Evolutionary conservation across 2,113 vertebrate genomes (phyloP).

Genomic region (Neotoma lepida): DNA sequence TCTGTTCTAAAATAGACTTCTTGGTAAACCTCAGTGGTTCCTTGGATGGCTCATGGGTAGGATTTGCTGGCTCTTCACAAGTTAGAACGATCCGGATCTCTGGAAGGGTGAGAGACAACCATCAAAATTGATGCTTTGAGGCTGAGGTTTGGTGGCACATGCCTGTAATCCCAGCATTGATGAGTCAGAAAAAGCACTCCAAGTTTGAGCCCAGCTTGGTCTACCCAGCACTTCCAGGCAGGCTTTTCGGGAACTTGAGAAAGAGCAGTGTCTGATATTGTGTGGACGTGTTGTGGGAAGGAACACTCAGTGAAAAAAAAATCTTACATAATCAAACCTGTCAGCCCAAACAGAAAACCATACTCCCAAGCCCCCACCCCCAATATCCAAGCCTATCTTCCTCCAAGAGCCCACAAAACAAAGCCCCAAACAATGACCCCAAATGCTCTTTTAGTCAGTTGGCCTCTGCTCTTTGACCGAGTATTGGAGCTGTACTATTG

Average conservation of each 20-base stretch:
- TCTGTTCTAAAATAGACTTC: not conserved
- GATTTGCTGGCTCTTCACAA: slow-evolving; percentile 22
- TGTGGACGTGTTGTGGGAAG: not conserved
- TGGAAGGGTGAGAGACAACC: not conserved
- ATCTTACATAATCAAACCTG: not conserved
- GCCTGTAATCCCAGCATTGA: not conserved
- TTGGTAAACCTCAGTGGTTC: not conserved
- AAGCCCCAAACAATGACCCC: not conserved
- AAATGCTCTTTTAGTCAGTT: not conserved
- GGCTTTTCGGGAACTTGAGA: not conserved
- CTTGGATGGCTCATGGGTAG: not conserved
- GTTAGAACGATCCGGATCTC: not conserved
- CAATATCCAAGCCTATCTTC: not conserved
- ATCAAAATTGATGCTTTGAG: not conserved
- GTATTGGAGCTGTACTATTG: no score
- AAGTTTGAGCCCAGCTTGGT: not conserved
- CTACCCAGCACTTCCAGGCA: not conserved
- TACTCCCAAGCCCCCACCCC: not conserved
- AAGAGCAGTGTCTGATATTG: not conserved
- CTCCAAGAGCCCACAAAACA: not conserved
- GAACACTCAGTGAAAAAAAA: not conserved
- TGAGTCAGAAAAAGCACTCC: not conserved
- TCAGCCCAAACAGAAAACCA: not conserved
- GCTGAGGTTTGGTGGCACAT: no score
- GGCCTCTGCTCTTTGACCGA: not conserved